Percentiles rank a stretch among this genome's conserved stretches.
These are phyloP conservation scores for Atta cephalotes DNA, from an alignment of 1,140 invertebrate genomes.

Conservation along the genomic window DNA sequence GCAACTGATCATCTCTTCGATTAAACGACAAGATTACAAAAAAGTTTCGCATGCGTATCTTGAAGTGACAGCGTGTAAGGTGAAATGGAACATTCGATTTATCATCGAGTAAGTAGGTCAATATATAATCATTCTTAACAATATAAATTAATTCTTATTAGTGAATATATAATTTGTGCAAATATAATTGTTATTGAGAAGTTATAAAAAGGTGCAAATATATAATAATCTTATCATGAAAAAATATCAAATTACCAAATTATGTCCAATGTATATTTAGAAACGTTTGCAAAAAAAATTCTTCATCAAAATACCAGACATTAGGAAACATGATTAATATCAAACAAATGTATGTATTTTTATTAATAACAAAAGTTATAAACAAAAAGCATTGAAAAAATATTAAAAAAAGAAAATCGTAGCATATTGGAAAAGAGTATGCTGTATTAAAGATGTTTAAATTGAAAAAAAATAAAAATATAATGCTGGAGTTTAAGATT, in stretches of 20 bases:
- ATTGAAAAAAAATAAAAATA: background rate
- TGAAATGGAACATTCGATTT: background rate
- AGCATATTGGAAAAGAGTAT: too few species aligned
- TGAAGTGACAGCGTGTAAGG: background rate
- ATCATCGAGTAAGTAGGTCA: constrained; percentile 5
- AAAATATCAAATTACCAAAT: constrained; percentile 10
- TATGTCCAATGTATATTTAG: background rate
- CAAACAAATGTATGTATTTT: too few species aligned
- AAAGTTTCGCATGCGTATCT: constrained; percentile 1
- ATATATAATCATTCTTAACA: background rate
- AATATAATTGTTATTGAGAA: constrained; percentile 6
- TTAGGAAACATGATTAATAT: too few species aligned
- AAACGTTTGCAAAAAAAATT: background rate
- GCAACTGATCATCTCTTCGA: background rate
- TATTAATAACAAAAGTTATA: too few species aligned
- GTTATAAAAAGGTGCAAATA: background rate
- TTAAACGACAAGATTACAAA: constrained; percentile 3
- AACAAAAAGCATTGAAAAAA: too few species aligned
- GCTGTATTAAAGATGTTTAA: background rate
- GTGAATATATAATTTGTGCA: background rate
- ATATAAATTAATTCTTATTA: background rate
- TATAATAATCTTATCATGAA: background rate
- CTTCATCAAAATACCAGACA: too few species aligned
- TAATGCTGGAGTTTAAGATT: background rate
- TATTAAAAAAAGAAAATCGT: too few species aligned